These are phyloP conservation scores for Enchytraeus crypticus DNA, from an alignment of 2,888 invertebrate genomes.

Conservation along the genomic window DNA sequence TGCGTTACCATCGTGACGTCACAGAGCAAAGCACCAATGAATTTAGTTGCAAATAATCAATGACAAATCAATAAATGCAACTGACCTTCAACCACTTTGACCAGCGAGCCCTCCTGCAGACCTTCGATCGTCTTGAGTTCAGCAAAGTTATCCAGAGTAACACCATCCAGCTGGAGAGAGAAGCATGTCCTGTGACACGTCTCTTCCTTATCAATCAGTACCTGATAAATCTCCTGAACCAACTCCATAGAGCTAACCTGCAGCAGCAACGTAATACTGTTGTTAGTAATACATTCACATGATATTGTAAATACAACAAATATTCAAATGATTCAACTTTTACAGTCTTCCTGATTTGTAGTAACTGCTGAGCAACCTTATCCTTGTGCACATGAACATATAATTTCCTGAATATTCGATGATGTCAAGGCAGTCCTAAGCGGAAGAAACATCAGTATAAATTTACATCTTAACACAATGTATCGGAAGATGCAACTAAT, in stretches of 20 bases:
- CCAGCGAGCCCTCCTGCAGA: slow-evolving; percentile 82
- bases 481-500: no score
- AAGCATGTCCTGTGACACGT: slow-evolving; percentile 98
- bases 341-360: background rate
- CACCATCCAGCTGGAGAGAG: slow-evolving; percentile 82
- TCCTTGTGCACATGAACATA: background rate
- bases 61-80: no score
- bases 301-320: no score
- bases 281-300: background rate
- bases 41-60: no score
- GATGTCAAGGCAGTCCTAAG: no score
- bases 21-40: no score
- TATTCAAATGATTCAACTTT: background rate
- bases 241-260: slow-evolving; percentile 89
- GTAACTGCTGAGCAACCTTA: background rate
- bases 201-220: slow-evolving; percentile 95
- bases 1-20: no score
- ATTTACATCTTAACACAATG: no score
- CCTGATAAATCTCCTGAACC: slow-evolving; percentile 92
- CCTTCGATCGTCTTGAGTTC: slow-evolving; percentile 93
- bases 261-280: slow-evolving; percentile 2
- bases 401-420: no score
- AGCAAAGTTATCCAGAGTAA: slow-evolving; percentile 88
- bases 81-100: slow-evolving; percentile 64
- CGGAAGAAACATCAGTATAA: no score